Evolutionary conservation across 2,797 vertebrate genomes (phyloP), one percentile per base, ranked within the genome.

Genomic region (Anguilla pacifica): DNA sequence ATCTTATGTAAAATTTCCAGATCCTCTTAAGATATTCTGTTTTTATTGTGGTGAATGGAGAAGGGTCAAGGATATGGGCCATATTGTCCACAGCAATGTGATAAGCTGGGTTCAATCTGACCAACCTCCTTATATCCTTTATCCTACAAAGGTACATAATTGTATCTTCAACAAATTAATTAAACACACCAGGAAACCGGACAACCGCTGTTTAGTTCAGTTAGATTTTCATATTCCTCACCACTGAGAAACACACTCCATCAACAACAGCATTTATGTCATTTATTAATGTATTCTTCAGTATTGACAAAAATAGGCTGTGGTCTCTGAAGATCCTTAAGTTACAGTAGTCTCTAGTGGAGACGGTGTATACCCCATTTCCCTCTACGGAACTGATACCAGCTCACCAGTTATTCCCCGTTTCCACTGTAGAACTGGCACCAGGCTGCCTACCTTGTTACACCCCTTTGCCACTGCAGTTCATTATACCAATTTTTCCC

Each of bases 251-350:
- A 10, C 59, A 61, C 59, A 15, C 59, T 19, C 59, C 55, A 10
- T 57, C 55, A 10, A 61, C 59, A 61, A 19, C 59, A 61, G 15
- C 19, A 61, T 61, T 1, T 61, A 3, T 61, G 13, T 22, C 25
- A n/a, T 28, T 9, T 6, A 72, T n/a, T 72, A 72, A 72, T 72
- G n/a, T 11, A 77, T 17, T 43, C n/a, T 46, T 61, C 9, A 83
- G 35, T 39, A 28, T 79, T 83, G 19, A 64, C 83, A 46, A 82
- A 87, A 25, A 59, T 6, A 79, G 43, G 0, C 6, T 10, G 53
- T 49, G 53, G 67, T 9, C 35, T 67, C 84, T 86, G 70, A n/a
- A 46, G 67, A 49, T 88, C 67, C 87, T 85, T 51, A 46, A 19
- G 35, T 43, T 31, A 77, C 43, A 53, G 25, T 64, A 85, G 53